Evolutionary conservation across 1,140 invertebrate species (phyloP).

Genomic region (Drosophila sp.): DNA sequence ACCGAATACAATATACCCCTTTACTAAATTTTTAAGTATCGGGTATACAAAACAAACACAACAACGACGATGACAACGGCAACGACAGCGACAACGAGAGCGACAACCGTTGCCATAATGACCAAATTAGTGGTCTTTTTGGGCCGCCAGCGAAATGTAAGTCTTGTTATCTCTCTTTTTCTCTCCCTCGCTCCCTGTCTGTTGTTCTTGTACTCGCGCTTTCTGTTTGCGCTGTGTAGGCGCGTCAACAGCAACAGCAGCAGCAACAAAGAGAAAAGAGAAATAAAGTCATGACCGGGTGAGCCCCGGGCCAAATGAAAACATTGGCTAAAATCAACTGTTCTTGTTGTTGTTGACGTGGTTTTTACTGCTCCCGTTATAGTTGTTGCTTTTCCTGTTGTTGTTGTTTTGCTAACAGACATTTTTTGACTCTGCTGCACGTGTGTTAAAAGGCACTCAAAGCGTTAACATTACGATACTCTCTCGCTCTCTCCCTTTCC

Average conservation of each 20-base stretch:
- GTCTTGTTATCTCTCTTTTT: neutral
- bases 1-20: too few relatives aligned
- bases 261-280: too few relatives aligned
- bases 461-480: neutral
- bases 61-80: neutral
- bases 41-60: neutral
- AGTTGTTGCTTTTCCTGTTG: conserved; percentile 4
- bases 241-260: neutral
- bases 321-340: conserved; percentile 27
- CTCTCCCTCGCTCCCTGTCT: neutral
- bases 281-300: conserved; percentile 11
- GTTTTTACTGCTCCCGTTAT: conserved; percentile 8
- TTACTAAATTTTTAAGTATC: too few relatives aligned
- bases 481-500: too few relatives aligned
- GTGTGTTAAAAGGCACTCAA: conserved; percentile 29
- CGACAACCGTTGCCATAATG: conserved; percentile 54
- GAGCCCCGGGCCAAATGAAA: conserved; percentile 13
- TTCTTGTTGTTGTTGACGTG: conserved; percentile 8
- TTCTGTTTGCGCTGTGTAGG: conserved; percentile 14
- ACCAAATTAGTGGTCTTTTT: conserved; percentile 69
- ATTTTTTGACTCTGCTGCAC: conserved; percentile 20
- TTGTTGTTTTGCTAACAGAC: conserved; percentile 9
- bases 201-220: neutral
- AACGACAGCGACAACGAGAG: neutral
- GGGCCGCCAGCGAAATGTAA: conserved; percentile 26